Evolutionary conservation across 2,113 vertebrate genomes (phyloP), one percentile per base, ranked within the genome.

Genomic region (Equus quagga): DNA sequence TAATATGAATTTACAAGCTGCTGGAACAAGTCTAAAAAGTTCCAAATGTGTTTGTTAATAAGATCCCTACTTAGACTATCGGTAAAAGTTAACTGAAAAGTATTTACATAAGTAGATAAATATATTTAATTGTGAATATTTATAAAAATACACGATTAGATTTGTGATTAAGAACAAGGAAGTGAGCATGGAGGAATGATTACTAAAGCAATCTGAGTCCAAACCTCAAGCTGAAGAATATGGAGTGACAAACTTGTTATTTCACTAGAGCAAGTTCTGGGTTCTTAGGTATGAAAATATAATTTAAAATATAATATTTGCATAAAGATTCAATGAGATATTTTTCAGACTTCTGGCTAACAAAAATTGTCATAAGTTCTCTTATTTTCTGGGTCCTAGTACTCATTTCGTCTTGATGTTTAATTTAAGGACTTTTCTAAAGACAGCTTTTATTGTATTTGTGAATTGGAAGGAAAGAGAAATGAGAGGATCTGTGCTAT

Each of bases 131-230:
- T 98, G 97, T 97, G 98, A 98, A 98, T 98, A 96, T 97, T 85
- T n/a, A 28, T 96, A 97, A 93, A 97, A 97, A 72, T 92, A 96
- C 56, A 96, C 26, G 96, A 94, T 97, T 98, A 97, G 84, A 96
- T 98, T 97, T 98, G 97, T 26, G 97, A 98, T 98, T 98, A 98
- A 98, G 83, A 96, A 98, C 97, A 97, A 98, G 98, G 97, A 97
- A 98, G 92, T 97, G 72, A 62, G 31, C 56, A 92, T 76, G 70
- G 94, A 97, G 76, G 84, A 98, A 60, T 92, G 97, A 97, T 98
- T 98, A 96, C 87, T 97, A 97, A 98, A 98, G 96, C 95, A 98
- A 76, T 92, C 75, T 62, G 96, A 96, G 98, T 91, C 97, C 97
- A 98, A 97, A 90, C 36, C 88, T 94, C 97, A 98, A 97, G 95